Evolutionary conservation across 2,797 vertebrate species (phyloP), one percentile per base, ranked within the genome.

Genomic region (Schizothorax lantsangensis): DNA sequence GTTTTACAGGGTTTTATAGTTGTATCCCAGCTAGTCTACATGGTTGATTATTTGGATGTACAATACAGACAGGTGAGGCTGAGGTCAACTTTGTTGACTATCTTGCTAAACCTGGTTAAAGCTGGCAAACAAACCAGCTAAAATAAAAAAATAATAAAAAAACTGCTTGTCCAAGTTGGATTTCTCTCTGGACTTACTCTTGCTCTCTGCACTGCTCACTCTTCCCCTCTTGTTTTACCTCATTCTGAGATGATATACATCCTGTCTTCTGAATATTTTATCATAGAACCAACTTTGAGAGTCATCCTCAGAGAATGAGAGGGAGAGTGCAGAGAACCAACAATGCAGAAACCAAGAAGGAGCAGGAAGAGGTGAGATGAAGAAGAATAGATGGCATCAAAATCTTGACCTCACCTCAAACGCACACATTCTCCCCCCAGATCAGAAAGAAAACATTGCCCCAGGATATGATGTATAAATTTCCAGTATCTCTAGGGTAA

Each of bases 301-400:
- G 26, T 79, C 77, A 43, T 62, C 77, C 54, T 26, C 36, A 90
- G 89, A 89, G 88, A 86, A 69, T 87, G 79, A 87, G 89, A 26
- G 23, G 45, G 86, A 74, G 66, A 62, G 52, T 17, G 17, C 12
- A n/a, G 36, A 62, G 54, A 62, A 19, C 54, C 54, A 26, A 62
- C 54, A 43, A 79, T 79, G 30, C 19, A 38, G 49, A 59, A 36
- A 59, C 47, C 40, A 69, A 69, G 26, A 45, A 52, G 21, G 43
- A 38, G 26, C 15, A 69, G 54, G 17, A 81, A 38, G 64, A 74
- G 12, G 12, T 77, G 54, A 30, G 45, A 69, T 68, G 30, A 83
- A 75, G 45, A 19, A 59, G 49, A 38, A 43, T 36, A 43, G 57
- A 69, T 49, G 57, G 57, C 38, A 81, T 81, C 64, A 47, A 86